Percentiles rank a stretch among this genome's conserved stretches.
Conservation (phyloP, 2,113 vertebrate species). For the Corydoras sp. region DNA sequence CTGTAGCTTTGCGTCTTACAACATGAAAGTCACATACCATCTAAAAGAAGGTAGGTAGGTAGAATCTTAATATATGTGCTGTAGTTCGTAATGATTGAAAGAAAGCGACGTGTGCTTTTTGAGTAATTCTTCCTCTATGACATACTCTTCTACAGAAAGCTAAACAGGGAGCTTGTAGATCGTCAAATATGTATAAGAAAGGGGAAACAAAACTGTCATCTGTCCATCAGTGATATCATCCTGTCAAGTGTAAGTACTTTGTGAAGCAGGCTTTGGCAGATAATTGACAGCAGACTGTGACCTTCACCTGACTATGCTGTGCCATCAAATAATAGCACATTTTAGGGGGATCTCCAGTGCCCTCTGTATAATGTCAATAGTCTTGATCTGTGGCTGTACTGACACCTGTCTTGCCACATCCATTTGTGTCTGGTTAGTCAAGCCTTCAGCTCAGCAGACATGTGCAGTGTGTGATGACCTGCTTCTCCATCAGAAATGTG, state of each 20-base stretch:
- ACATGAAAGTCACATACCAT: too few relatives aligned
- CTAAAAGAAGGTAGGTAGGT: too few relatives aligned
- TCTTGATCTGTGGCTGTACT: conserved; percentile 67
- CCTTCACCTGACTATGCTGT: conserved; percentile 66
- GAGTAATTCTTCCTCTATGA: conserved; percentile 4
- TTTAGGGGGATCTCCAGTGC: conserved; percentile 47
- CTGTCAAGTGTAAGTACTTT: conserved; percentile 48
- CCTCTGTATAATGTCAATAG: conserved; percentile 56
- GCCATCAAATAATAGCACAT: conserved; percentile 57
- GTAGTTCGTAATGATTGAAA: too few relatives aligned
- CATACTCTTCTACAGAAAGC: background rate
- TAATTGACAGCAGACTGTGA: conserved; percentile 68
- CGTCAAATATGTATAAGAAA: conserved; percentile 39
- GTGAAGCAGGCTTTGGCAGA: conserved; percentile 64
- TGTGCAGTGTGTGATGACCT: conserved; percentile 41
- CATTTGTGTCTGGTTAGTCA: conserved; percentile 54
- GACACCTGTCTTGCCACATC: conserved; percentile 66
- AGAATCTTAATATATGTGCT: too few relatives aligned
- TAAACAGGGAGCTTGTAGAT: conserved; percentile 31
- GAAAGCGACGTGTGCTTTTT: background rate
- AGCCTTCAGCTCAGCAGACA: conserved; percentile 37
- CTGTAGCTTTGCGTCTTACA: too few relatives aligned
- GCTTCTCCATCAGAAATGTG: conserved; percentile 30
- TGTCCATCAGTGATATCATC: conserved; percentile 61
- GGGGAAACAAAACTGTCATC: conserved; percentile 57